Conservation (phyloP, 2,797 vertebrate genomes). For the Cyclura pinguis region DNA sequence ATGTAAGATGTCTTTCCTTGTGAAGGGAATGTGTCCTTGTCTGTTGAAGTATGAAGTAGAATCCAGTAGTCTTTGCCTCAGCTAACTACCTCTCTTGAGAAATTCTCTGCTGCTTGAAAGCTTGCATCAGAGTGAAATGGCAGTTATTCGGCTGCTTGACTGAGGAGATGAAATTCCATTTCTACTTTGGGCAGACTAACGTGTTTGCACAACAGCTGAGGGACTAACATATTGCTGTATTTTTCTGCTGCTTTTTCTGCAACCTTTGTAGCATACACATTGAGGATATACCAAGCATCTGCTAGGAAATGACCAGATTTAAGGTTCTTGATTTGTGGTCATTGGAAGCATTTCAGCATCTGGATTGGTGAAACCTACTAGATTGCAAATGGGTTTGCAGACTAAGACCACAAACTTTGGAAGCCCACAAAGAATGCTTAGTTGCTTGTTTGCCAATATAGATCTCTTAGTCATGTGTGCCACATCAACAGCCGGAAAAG, state of each 20-base stretch:
- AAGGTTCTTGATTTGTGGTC: background rate
- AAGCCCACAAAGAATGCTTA: constrained; percentile 14
- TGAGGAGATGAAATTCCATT: background rate
- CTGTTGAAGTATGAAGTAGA: background rate
- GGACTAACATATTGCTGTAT: background rate
- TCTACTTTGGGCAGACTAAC: background rate
- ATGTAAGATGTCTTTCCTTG: background rate
- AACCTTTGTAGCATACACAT: too few relatives aligned
- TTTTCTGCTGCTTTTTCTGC: background rate
- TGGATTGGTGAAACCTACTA: background rate
- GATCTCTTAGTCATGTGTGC: constrained; percentile 12
- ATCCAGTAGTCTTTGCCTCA: background rate
- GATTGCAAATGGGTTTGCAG: background rate
- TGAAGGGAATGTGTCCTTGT: background rate
- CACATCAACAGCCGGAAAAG: constrained; percentile 3
- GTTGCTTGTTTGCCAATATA: background rate
- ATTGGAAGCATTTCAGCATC: background rate
- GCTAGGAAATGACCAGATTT: background rate
- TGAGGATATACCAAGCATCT: background rate
- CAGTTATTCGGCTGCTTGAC: background rate
- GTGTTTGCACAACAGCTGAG: background rate
- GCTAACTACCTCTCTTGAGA: background rate
- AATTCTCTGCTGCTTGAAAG: background rate
- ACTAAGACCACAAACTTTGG: background rate
- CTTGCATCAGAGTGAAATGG: background rate